phyloP scores from a whole-genome alignment of 1,140 invertebrate genomes.

The Paralvinella palmiformis region DNA sequence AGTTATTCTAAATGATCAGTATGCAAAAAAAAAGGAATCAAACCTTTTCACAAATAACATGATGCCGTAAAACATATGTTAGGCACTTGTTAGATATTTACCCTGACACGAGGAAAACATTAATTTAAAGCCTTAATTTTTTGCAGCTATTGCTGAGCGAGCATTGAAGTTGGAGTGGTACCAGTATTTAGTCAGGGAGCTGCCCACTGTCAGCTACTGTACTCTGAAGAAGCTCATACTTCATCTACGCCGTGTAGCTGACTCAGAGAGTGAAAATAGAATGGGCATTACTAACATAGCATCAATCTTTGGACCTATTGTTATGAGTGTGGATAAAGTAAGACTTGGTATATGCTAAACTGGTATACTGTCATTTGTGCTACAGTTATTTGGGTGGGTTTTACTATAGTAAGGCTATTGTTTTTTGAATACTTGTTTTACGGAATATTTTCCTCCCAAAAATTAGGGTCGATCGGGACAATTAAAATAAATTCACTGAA shows the following conservation, averaged over 20 bases:
- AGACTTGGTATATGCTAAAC: no score
- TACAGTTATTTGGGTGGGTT: no score
- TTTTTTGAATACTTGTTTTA: no score
- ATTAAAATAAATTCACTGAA: no score
- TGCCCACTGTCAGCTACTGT: slow-evolving; percentile 64
- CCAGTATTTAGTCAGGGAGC: slow-evolving; percentile 58
- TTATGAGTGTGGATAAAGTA: slow-evolving; percentile 30
- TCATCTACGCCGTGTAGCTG: slow-evolving; percentile 60
- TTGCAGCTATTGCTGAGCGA: slow-evolving; percentile 27
- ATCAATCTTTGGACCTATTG: slow-evolving; percentile 41
- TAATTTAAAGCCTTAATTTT: not conserved
- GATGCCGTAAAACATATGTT: not conserved
- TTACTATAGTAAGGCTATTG: no score
- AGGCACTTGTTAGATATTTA: not conserved
- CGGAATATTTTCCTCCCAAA: no score
- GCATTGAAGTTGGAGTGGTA: slow-evolving; percentile 38
- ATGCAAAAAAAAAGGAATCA: not conserved
- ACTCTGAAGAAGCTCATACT: slow-evolving; percentile 69
- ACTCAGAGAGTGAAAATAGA: slow-evolving; percentile 28
- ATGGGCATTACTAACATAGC: slow-evolving; percentile 40
- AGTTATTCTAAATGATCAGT: not conserved
- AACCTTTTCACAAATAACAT: not conserved
- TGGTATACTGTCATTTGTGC: no score
- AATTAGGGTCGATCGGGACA: no score
- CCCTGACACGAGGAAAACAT: no score